These are phyloP conservation scores for Euwallacea similis DNA, from an alignment of 1,140 invertebrate species.

Conservation along the genomic window DNA sequence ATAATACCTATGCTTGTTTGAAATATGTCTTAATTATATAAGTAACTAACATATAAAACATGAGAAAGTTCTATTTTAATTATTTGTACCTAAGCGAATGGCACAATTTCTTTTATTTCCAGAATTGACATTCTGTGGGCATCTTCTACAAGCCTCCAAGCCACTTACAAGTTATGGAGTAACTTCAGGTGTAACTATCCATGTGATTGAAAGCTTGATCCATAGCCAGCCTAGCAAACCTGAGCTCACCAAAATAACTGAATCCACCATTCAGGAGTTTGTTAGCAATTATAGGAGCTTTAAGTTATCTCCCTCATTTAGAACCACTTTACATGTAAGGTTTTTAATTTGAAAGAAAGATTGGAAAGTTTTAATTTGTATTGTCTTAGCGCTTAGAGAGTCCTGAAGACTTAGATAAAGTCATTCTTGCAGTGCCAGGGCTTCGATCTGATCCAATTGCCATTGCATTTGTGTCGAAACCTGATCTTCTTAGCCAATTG, in stretches of 20 bases:
- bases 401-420: slow-evolving; percentile 60
- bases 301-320: slow-evolving; percentile 54
- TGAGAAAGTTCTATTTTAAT: neutral
- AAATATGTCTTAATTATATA: no score
- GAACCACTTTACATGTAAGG: slow-evolving; percentile 56
- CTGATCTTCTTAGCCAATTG: slow-evolving; percentile 60
- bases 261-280: slow-evolving; percentile 55
- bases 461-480: slow-evolving; percentile 62
- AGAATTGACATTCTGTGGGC: slow-evolving; percentile 62
- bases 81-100: neutral
- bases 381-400: slow-evolving; percentile 54
- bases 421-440: slow-evolving; percentile 58
- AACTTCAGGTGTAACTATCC: slow-evolving; percentile 58
- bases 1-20: no score
- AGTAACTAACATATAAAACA: no score
- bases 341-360: neutral
- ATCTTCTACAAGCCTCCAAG: slow-evolving; percentile 57
- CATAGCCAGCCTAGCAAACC: slow-evolving; percentile 39
- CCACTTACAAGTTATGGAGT: slow-evolving; percentile 57
- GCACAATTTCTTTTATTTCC: slow-evolving; percentile 33
- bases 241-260: slow-evolving; percentile 50
- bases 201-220: slow-evolving; percentile 58
- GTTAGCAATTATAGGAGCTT: slow-evolving; percentile 57
- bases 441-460: slow-evolving; percentile 59
- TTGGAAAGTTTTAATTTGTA: neutral